Conservation (phyloP, 37 sponge, comb jelly and placozoan species). For the Axinella damicornis region DNA sequence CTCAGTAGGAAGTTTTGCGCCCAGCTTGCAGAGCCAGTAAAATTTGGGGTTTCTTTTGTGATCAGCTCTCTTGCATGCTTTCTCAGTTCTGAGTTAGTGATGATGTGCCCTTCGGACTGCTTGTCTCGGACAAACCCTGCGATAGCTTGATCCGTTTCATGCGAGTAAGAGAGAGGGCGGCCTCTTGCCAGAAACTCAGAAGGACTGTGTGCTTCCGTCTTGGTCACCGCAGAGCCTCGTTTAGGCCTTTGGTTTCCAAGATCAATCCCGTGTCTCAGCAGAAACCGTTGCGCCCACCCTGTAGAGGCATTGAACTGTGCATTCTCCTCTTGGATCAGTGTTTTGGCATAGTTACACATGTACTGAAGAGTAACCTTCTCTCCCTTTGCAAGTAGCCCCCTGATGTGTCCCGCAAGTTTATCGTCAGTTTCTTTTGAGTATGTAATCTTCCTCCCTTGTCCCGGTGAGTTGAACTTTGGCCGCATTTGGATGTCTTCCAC, state of each 20-base stretch:
- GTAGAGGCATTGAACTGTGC: slow-evolving; percentile 80
- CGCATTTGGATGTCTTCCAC: not conserved
- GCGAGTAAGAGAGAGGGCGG: slow-evolving; percentile 77
- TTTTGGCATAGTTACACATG: slow-evolving; percentile 71
- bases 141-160: slow-evolving; percentile 62
- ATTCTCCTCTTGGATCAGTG: slow-evolving; percentile 66
- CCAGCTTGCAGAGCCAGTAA: slow-evolving; percentile 91
- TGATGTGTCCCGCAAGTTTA: slow-evolving; percentile 59
- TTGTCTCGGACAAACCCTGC: slow-evolving; percentile 68
- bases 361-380: slow-evolving; percentile 65
- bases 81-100: slow-evolving; percentile 77
- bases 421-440: slow-evolving; percentile 71
- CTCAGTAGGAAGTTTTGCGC: slow-evolving; percentile 85
- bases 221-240: not conserved
- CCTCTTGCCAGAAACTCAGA: slow-evolving; percentile 46
- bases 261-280: slow-evolving; percentile 61
- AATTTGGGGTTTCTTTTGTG: slow-evolving; percentile 73
- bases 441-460: slow-evolving; percentile 79
- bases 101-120: slow-evolving; percentile 34
- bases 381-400: slow-evolving; percentile 43
- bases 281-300: slow-evolving; percentile 84
- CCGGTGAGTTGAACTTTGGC: slow-evolving; percentile 74
- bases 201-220: not conserved
- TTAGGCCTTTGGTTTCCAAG: slow-evolving; percentile 10
- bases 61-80: slow-evolving; percentile 68